These are phyloP conservation scores for Mythimna vitellina DNA, from an alignment of 2,888 invertebrate species.

Conservation along the genomic window DNA sequence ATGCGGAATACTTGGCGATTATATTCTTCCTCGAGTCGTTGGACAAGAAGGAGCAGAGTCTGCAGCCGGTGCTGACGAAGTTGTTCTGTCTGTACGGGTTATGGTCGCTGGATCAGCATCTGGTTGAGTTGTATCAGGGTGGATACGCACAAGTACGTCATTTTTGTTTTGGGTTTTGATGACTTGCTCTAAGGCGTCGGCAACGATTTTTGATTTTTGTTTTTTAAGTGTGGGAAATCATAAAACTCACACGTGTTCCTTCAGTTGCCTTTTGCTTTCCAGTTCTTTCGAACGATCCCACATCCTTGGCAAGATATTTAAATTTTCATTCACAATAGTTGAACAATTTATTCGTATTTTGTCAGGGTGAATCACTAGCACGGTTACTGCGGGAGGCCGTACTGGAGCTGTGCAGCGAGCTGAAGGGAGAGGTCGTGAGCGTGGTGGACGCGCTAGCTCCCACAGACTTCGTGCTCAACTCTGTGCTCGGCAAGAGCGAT, in stretches of 20 bases:
- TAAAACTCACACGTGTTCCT: no score
- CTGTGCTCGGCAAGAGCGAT: constrained; percentile 95
- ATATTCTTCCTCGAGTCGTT: constrained; percentile 88
- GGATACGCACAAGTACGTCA: constrained; percentile 78
- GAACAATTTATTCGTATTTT: constrained; percentile 62
- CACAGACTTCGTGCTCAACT: constrained; percentile 97
- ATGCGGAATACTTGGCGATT: constrained; percentile 93
- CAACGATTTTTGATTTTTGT: no score
- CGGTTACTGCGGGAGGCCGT: constrained; percentile 92
- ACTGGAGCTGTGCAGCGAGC: constrained; percentile 91
- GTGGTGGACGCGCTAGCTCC: constrained; percentile 97
- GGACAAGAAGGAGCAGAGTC: constrained; percentile 75
- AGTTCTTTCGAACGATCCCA: no score
- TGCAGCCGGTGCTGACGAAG: constrained; percentile 88
- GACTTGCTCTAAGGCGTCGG: not conserved
- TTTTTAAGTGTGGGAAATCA: no score
- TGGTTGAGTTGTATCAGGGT: constrained; percentile 93
- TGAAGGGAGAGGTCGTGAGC: constrained; percentile 94
- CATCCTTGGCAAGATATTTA: not conserved
- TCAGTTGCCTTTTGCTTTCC: no score
- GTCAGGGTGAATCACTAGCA: constrained; percentile 89
- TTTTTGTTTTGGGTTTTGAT: not conserved
- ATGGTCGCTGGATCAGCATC: constrained; percentile 92
- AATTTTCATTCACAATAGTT: not conserved
- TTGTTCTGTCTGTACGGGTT: constrained; percentile 83